Conservation (phyloP, 2,797 vertebrate genomes). For the Meda fulgida region DNA sequence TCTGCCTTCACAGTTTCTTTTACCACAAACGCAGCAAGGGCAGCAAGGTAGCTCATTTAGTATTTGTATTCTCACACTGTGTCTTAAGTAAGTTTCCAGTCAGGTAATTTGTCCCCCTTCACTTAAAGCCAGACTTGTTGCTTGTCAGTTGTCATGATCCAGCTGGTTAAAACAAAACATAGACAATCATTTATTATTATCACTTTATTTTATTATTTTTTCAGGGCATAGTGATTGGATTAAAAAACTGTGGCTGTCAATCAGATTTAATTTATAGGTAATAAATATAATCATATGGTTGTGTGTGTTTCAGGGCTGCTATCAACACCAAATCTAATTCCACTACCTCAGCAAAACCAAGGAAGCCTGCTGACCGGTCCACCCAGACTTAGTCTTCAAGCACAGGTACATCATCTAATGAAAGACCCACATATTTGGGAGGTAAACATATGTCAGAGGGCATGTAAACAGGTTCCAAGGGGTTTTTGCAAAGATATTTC, state of each 20-base stretch:
- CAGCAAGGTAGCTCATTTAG: conserved; percentile 83
- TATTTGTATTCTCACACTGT: background rate
- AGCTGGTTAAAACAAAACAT: background rate
- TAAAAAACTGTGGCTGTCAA: background rate
- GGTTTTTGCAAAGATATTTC: background rate
- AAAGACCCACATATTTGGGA: conserved; percentile 20
- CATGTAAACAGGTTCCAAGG: background rate
- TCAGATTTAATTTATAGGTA: background rate
- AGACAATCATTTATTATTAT: background rate
- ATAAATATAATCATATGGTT: background rate
- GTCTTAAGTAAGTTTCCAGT: background rate
- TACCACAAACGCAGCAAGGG: conserved; percentile 90
- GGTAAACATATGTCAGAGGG: background rate
- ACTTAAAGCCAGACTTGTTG: background rate
- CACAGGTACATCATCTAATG: conserved; percentile 79
- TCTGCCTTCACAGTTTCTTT: conserved; percentile 89
- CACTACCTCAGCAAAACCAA: conserved; percentile 97
- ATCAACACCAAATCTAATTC: conserved; percentile 90
- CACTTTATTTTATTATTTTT: background rate
- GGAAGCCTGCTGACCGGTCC: conserved; percentile 86
- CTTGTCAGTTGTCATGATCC: background rate
- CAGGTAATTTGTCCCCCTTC: background rate
- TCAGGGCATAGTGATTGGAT: background rate
- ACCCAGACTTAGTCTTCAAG: conserved; percentile 84
- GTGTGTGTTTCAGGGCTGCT: conserved; percentile 81